Evolutionary conservation across 1,140 invertebrate species (phyloP).

Genomic region (Drosophila elegans): DNA sequence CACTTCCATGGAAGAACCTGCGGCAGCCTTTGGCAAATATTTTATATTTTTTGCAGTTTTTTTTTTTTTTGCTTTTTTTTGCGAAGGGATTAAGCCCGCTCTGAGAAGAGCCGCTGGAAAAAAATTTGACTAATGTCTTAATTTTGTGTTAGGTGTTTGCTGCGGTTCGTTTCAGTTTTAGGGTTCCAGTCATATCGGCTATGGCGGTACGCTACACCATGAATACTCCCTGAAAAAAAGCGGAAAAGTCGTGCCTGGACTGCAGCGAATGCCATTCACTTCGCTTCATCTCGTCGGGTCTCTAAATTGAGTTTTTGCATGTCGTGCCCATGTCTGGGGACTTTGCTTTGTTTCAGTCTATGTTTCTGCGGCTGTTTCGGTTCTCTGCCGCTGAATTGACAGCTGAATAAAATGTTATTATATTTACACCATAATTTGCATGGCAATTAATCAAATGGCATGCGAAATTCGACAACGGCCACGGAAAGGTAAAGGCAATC

Average conservation of each 20-base stretch:
- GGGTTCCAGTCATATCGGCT: constrained; percentile 22
- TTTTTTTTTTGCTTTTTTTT: constrained; percentile 6
- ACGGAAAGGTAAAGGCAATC: constrained; percentile 39
- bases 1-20: constrained; percentile 79
- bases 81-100: constrained; percentile 65
- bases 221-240: constrained; percentile 5
- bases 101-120: constrained; percentile 31
- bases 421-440: constrained; percentile 84
- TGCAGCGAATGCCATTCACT: constrained; percentile 81
- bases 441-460: constrained; percentile 84
- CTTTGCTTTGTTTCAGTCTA: constrained; percentile 40
- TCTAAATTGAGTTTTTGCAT: constrained; percentile 81
- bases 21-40: constrained; percentile 55
- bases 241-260: constrained; percentile 63
- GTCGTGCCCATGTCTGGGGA: constrained; percentile 68
- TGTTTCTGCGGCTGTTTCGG: constrained; percentile 21
- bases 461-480: constrained; percentile 70
- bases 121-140: constrained; percentile 80
- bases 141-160: constrained; percentile 75
- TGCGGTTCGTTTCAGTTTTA: constrained; percentile 48
- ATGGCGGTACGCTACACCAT: constrained; percentile 32
- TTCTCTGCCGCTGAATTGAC: constrained; percentile 69
- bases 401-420: constrained; percentile 84
- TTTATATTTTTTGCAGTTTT: constrained; percentile 14
- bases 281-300: constrained; percentile 71